phyloP scores from a whole-genome alignment of 2,888 invertebrate species.

The Drosophila lacicola region DNA sequence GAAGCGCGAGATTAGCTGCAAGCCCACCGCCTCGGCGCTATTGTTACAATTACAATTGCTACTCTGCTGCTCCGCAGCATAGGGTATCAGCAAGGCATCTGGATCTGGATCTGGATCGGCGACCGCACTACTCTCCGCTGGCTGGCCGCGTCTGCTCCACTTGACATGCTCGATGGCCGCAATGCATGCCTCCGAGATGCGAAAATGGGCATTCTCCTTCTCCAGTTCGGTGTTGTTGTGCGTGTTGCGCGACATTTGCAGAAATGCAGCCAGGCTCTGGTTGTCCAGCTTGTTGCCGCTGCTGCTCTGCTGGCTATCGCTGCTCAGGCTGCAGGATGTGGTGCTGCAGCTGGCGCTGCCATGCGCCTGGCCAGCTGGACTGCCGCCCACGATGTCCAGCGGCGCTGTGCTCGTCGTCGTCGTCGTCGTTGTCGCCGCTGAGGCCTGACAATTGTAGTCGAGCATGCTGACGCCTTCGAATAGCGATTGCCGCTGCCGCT shows the following conservation, averaged over 20 bases:
- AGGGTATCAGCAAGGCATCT: constrained; percentile 44
- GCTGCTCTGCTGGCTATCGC: constrained; percentile 44
- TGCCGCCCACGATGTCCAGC: constrained; percentile 46
- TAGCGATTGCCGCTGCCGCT: constrained; percentile 72
- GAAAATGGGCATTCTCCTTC: constrained; percentile 94
- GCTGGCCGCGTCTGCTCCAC: constrained; percentile 85
- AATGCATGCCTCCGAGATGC: constrained; percentile 93
- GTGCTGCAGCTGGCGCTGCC: constrained; percentile 34
- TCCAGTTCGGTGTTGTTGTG: constrained; percentile 91
- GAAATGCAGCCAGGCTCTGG: constrained; percentile 90
- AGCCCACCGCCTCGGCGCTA: constrained; percentile 92
- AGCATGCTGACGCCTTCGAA: constrained; percentile 81
- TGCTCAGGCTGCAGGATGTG: constrained; percentile 48
- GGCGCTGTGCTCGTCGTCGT: constrained; percentile 28
- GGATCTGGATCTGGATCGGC: constrained; percentile 25
- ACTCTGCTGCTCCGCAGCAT: constrained; percentile 78
- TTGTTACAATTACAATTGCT: constrained; percentile 86
- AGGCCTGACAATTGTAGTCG: constrained; percentile 49
- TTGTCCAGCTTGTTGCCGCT: constrained; percentile 77
- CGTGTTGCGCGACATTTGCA: constrained; percentile 90
- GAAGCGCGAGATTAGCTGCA: constrained; percentile 91
- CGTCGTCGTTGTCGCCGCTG: background rate
- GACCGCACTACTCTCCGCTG: background rate
- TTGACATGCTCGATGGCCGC: constrained; percentile 92
- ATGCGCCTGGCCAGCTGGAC: background rate